Conservation (phyloP, 2,888 invertebrate genomes). For the Papilio elwesi region DNA sequence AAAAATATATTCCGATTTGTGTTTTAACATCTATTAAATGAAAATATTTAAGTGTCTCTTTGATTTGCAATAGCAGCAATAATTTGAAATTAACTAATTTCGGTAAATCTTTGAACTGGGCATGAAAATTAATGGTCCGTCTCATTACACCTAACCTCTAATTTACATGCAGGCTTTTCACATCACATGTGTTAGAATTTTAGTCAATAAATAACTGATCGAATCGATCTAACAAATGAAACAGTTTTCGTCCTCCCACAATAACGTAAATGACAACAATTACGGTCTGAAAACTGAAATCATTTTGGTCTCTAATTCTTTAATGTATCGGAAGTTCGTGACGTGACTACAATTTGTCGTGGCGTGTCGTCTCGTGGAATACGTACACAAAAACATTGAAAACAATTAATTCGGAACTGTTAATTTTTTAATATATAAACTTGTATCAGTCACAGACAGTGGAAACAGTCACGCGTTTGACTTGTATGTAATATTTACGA, state of each 20-base stretch:
- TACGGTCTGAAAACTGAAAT: background rate
- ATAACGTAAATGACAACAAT: constrained; percentile 4
- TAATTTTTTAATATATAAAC: background rate
- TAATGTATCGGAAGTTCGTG: background rate
- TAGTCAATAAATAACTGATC: no score
- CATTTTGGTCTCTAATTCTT: background rate
- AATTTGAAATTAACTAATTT: no score
- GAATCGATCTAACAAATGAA: background rate
- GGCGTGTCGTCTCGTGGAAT: background rate
- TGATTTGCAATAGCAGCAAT: no score
- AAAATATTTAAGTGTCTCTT: no score
- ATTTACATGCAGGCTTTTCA: no score
- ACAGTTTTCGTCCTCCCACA: background rate
- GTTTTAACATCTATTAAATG: no score
- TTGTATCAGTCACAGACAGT: background rate
- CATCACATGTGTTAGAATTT: no score
- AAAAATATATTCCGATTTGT: no score
- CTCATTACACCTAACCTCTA: no score
- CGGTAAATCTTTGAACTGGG: no score
- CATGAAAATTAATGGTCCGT: no score
- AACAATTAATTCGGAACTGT: background rate
- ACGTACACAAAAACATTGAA: background rate
- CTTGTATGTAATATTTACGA: background rate
- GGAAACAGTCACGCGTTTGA: background rate
- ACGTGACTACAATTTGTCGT: background rate